Base-by-base conservation (phyloP, 2,113 vertebrate species). In the Scomber japonicus region DNA sequence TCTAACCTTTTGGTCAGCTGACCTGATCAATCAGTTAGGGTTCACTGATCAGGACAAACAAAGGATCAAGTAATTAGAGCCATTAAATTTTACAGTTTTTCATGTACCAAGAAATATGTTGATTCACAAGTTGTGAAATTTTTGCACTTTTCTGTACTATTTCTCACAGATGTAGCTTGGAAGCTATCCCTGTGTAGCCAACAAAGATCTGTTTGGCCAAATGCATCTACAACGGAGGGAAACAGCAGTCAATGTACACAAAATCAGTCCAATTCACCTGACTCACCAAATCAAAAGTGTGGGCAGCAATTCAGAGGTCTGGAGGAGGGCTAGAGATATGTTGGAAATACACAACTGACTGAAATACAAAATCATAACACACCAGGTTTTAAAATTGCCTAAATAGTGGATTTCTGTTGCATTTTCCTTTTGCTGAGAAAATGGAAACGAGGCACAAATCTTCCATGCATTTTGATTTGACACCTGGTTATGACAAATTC, bases 221-320 rank as follows among this genome's bases (percentile, higher is more conserved):
- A 64, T 64, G 57, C 59, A 73, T 63, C 61, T 60, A 54, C 40
- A 82, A 13, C 21, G 16, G 63, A 66, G 14, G 45, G 27, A 49
- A 53, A 67, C 14, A 51, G 54, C n/a, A 44, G 64, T 69, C 64
- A 44, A 31, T 49, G 16, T 44, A 51, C 15, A 57, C 1, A 1
- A 71, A 61, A 63, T 19, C 40, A 30, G 55, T 50, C 44, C 31
- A 48, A 70, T 40, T 45, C 9, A 16, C 15, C 35, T 15, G 5
- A 11, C 15, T 46, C 8, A 64, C 44, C 45, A 50, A 65, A 61
- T 30, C 9, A 4, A 14, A 66, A 6, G n/a, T n/a, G n/a, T 30
- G 5, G 50, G 21, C 30, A 6, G 11, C 0, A 1, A 57, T 17
- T 31, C 13, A 49, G 40, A 51, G 17, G 40, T 55, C 24, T 70